Percentiles rank a stretch among this genome's conserved stretches.
Conservation (phyloP, 2,888 invertebrate genomes). For the Sinhomidia bicolor region DNA sequence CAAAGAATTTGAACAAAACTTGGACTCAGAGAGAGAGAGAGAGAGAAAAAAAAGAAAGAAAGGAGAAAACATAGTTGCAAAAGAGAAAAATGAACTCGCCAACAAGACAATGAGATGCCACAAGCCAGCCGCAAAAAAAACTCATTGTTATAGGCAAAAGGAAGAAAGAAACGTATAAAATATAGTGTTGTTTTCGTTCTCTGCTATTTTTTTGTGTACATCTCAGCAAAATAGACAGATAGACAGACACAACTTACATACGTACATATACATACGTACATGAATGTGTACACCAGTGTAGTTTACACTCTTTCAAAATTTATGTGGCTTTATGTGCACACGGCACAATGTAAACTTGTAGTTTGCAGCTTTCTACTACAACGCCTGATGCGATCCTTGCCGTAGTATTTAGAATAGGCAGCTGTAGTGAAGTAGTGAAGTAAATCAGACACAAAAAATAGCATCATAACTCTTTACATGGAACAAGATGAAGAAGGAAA, state of each 20-base stretch:
- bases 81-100: constrained; percentile 70
- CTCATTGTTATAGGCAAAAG: constrained; percentile 69
- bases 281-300: not conserved
- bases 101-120: constrained; percentile 74
- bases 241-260: not conserved
- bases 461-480: constrained; percentile 5
- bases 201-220: constrained; percentile 6
- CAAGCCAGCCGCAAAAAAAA: constrained; percentile 74
- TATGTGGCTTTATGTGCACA: constrained; percentile 18
- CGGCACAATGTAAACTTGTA: not conserved
- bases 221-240: not conserved
- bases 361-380: no score
- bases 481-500: constrained; percentile 25
- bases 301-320: constrained; percentile 25
- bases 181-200: not conserved
- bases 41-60: not conserved
- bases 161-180: not conserved
- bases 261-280: not conserved
- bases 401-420: not conserved
- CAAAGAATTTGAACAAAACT: constrained; percentile 66
- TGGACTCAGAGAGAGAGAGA: constrained; percentile 45
- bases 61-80: constrained; percentile 53
- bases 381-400: not conserved
- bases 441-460: constrained; percentile 10
- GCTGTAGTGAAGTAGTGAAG: not conserved